phyloP scores from a whole-genome alignment of 2,888 invertebrate species.

The Xanthia icteritia region DNA sequence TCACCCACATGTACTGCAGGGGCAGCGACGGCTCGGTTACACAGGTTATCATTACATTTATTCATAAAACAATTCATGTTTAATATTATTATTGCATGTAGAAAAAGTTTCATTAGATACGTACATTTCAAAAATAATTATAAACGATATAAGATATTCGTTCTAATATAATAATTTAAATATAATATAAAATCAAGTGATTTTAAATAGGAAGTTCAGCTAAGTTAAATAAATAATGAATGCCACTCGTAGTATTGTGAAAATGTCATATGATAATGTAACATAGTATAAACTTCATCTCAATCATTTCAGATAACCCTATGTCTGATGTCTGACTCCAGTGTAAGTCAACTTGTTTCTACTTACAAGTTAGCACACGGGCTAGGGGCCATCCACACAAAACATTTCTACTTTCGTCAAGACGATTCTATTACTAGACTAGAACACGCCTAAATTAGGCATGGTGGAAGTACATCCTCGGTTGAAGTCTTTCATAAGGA shows the following conservation, averaged over 20 bases:
- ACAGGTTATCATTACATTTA: background rate
- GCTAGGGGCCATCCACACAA: background rate
- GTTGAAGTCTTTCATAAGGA: background rate
- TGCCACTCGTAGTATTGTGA: background rate
- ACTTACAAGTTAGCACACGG: background rate
- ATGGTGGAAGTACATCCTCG: background rate
- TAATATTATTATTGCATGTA: background rate
- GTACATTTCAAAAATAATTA: background rate
- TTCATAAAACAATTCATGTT: background rate
- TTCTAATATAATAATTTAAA: background rate
- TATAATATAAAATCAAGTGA: background rate
- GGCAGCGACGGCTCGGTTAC: background rate
- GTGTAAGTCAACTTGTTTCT: background rate
- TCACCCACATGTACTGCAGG: slow-evolving; percentile 98
- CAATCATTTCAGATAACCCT: background rate
- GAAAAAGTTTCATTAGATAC: background rate
- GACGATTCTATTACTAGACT: background rate
- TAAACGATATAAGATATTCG: background rate
- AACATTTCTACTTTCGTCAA: too few relatives aligned
- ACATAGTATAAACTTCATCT: background rate
- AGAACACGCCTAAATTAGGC: background rate
- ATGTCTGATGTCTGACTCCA: background rate
- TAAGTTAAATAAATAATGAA: background rate
- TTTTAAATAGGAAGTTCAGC: background rate
- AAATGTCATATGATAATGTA: background rate